Conservation (phyloP, 2,113 vertebrate species). For the Tiliqua scincoides region DNA sequence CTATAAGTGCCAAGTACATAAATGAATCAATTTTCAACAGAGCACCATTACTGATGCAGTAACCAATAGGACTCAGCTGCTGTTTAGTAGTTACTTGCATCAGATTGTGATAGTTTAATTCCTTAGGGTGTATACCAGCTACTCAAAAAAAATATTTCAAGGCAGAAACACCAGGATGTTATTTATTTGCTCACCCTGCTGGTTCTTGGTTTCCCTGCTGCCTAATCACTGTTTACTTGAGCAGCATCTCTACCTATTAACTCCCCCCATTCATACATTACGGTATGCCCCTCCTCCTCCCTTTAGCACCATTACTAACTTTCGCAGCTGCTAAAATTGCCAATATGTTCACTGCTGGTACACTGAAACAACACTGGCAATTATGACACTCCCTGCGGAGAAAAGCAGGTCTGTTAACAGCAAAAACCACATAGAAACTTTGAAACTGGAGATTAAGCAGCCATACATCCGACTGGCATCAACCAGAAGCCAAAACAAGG, state of each 20-base stretch:
- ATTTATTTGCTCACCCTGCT: neutral
- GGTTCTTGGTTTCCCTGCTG: neutral
- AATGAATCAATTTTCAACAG: neutral
- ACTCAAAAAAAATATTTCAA: neutral
- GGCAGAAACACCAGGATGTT: neutral
- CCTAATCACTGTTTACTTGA: conserved; percentile 16
- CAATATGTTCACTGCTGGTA: neutral
- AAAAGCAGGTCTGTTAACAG: neutral
- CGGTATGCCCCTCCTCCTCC: neutral
- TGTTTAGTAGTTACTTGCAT: neutral
- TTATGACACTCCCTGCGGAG: neutral
- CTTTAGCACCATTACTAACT: neutral
- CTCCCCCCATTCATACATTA: neutral
- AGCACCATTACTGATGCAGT: neutral
- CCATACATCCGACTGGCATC: neutral
- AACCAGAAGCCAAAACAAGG: neutral
- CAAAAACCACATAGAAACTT: neutral
- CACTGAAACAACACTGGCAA: conserved; percentile 14
- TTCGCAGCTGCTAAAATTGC: conserved; percentile 4
- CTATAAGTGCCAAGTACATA: neutral
- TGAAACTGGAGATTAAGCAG: neutral
- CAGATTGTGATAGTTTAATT: neutral
- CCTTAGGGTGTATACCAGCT: neutral
- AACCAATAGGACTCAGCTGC: neutral
- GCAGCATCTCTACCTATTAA: neutral